These are phyloP conservation scores for Nycticebus coucang DNA, from an alignment of 2,113 vertebrate species.

Conservation along the genomic window DNA sequence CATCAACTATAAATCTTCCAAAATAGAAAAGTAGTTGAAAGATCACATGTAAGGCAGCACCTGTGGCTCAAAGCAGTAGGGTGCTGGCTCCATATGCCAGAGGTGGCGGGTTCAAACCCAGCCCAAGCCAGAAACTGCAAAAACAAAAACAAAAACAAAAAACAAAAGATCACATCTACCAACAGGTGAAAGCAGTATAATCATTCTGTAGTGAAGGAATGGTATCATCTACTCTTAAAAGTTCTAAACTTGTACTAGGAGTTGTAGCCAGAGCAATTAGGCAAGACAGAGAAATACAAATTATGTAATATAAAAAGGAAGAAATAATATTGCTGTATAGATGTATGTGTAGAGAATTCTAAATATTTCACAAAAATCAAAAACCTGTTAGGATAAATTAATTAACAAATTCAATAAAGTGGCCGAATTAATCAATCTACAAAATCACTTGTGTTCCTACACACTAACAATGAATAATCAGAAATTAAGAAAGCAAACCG, in stretches of 20 bases:
- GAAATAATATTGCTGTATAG: background rate
- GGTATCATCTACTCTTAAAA: background rate
- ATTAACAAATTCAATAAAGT: background rate
- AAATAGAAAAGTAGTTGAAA: background rate
- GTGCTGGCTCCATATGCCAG: too few species aligned
- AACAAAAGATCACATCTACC: background rate
- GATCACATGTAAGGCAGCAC: background rate
- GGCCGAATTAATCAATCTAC: background rate
- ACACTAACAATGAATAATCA: background rate
- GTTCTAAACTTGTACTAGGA: background rate
- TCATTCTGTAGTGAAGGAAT: background rate
- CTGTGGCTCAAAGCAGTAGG: too few species aligned
- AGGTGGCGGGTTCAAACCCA: too few species aligned
- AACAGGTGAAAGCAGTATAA: background rate
- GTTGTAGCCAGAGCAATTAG: background rate
- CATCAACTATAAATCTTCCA: background rate
- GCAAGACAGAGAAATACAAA: background rate
- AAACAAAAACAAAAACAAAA: too few species aligned
- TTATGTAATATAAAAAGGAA: background rate
- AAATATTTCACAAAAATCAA: background rate
- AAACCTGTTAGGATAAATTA: background rate
- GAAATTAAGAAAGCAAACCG: background rate
- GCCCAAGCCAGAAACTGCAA: too few species aligned
- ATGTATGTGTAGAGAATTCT: background rate
- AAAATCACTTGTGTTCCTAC: background rate